These are phyloP conservation scores for Diadromus collaris DNA, from an alignment of 2,888 invertebrate genomes.

Conservation along the genomic window DNA sequence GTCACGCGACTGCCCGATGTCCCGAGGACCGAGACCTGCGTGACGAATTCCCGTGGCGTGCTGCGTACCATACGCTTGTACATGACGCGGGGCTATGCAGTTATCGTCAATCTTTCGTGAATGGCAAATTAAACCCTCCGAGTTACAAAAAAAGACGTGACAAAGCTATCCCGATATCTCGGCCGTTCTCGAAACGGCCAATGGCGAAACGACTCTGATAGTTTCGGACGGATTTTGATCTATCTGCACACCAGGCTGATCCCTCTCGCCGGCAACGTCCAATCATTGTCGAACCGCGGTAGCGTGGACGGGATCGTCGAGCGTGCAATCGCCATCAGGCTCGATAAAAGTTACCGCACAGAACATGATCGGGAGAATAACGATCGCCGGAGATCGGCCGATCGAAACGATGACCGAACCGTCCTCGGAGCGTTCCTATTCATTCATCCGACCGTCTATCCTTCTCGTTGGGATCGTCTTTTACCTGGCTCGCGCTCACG, in stretches of 20 bases:
- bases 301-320: not conserved
- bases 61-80: not conserved
- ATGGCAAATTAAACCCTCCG: not conserved
- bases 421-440: constrained; percentile 63
- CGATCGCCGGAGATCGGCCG: not conserved
- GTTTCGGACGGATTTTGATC: not conserved
- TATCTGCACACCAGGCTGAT: not conserved
- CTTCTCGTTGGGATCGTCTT: constrained; percentile 51
- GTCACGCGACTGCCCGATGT: constrained; percentile 28
- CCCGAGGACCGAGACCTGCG: not conserved
- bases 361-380: constrained; percentile 14
- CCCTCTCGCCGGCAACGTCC: not conserved
- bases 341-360: constrained; percentile 24
- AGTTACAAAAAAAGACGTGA: constrained; percentile 1
- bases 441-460: constrained; percentile 58
- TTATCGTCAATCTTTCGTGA: constrained; percentile 2
- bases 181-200: not conserved
- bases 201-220: not conserved
- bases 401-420: constrained; percentile 20
- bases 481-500: constrained; percentile 11
- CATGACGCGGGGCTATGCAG: not conserved
- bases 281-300: constrained; percentile 24
- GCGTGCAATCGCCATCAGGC: constrained; percentile 18
- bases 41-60: not conserved
- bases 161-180: not conserved